These are phyloP conservation scores for Hiodon alosoides DNA, from an alignment of 2,113 vertebrate genomes.

Conservation along the genomic window DNA sequence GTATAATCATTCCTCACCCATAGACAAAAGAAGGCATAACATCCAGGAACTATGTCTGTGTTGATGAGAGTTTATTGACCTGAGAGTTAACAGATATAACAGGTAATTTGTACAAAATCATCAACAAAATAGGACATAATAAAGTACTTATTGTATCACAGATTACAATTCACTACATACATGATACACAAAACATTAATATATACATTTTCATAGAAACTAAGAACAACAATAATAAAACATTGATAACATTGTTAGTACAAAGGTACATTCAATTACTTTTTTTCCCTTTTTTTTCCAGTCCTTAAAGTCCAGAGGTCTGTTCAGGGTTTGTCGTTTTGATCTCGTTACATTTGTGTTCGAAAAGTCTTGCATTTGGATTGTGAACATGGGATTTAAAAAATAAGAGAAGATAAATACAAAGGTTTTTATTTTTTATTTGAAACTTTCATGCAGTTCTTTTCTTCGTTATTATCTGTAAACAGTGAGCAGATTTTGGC, in stretches of 20 bases:
- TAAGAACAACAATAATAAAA: slow-evolving; percentile 39
- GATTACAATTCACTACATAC: slow-evolving; percentile 62
- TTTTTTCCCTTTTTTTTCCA: slow-evolving; percentile 39
- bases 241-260: slow-evolving; percentile 64
- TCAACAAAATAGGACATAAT: slow-evolving; percentile 46
- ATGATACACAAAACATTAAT: slow-evolving; percentile 54
- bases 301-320: slow-evolving; percentile 20
- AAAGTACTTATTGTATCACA: slow-evolving; percentile 53
- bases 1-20: neutral
- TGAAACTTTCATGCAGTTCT: slow-evolving; percentile 55
- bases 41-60: neutral
- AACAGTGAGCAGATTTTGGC: slow-evolving; percentile 53
- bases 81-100: slow-evolving; percentile 68
- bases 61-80: slow-evolving; percentile 71
- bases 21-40: neutral
- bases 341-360: neutral
- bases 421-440: slow-evolving; percentile 37
- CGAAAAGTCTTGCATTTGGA: slow-evolving; percentile 26
- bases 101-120: slow-evolving; percentile 69
- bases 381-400: slow-evolving; percentile 28
- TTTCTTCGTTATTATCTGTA: slow-evolving; percentile 47
- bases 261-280: slow-evolving; percentile 84
- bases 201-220: slow-evolving; percentile 47
- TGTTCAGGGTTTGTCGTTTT: slow-evolving; percentile 35
- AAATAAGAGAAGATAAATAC: slow-evolving; percentile 36